phyloP scores from a whole-genome alignment of 2,888 invertebrate species.

The Anorthoa munda region DNA sequence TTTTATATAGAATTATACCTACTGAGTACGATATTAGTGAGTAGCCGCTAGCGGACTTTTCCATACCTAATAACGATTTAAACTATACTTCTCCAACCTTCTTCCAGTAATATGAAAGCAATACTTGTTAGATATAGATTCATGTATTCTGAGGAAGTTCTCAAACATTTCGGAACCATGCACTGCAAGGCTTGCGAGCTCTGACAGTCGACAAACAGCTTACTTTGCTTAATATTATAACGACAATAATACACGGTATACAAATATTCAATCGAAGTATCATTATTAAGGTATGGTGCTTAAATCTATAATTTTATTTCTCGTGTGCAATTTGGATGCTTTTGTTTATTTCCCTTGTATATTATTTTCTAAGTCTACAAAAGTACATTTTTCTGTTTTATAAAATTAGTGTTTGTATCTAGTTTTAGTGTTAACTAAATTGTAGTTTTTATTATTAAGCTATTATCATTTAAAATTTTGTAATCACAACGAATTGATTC shows the following conservation, averaged over 20 bases:
- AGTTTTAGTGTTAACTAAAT: conserved; percentile 68
- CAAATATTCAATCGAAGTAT: conserved; percentile 29
- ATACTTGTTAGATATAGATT: conserved; percentile 20
- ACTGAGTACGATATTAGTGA: conserved; percentile 63
- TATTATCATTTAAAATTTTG: conserved; percentile 59
- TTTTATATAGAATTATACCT: conserved; percentile 62
- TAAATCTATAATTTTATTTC: conserved; percentile 46
- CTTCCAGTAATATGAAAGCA: conserved; percentile 39
- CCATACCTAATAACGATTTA: conserved; percentile 62
- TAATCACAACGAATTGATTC: conserved; percentile 66
- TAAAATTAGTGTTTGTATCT: conserved; percentile 64
- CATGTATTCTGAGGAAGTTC: conserved; percentile 18
- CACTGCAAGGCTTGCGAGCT: conserved; percentile 33
- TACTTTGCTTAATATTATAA: conserved; percentile 32
- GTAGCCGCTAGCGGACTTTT: conserved; percentile 65
- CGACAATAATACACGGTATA: conserved; percentile 49
- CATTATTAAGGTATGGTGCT: conserved; percentile 63
- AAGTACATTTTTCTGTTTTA: conserved; percentile 67
- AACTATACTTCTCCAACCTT: conserved; percentile 19
- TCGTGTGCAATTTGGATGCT: conserved; percentile 72
- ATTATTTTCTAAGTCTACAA: conserved; percentile 62
- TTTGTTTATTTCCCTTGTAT: conserved; percentile 65
- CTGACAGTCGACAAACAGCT: conserved; percentile 36
- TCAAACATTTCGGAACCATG: conserved; percentile 3
- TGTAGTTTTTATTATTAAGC: conserved; percentile 60